Conservation (phyloP, 2,797 vertebrate species). For the Myripristis murdjan region DNA sequence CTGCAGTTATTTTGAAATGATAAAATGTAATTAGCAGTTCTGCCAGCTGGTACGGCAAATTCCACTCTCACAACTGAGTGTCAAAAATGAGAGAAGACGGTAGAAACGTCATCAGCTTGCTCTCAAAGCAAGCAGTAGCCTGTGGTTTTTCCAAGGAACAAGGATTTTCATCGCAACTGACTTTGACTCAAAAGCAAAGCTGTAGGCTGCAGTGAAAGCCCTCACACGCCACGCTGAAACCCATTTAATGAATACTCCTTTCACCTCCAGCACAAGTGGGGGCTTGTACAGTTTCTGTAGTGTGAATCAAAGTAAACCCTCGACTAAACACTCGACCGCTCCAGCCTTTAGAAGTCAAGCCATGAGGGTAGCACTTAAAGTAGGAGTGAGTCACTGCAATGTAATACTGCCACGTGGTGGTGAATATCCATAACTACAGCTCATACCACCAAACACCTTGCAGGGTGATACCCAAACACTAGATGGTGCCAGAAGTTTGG, state of each 20-base stretch:
- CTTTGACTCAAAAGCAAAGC: slow-evolving; percentile 8
- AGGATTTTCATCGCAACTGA: neutral
- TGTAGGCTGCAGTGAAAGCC: slow-evolving; percentile 19
- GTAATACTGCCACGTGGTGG: slow-evolving; percentile 50
- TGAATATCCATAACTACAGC: fast-evolving
- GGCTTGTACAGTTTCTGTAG: slow-evolving; percentile 58
- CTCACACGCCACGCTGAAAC: slow-evolving; percentile 48
- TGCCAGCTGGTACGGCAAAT: neutral
- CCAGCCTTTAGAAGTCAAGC: too few relatives aligned
- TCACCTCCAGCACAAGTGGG: slow-evolving; percentile 42
- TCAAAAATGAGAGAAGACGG: neutral
- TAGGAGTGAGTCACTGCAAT: slow-evolving; percentile 2
- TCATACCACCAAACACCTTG: fast-evolving
- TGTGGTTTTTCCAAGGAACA: neutral
- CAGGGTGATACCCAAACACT: neutral
- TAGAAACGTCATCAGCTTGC: neutral
- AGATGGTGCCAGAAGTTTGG: slow-evolving; percentile 50
- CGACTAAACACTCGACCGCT: slow-evolving; percentile 4
- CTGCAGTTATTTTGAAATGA: neutral
- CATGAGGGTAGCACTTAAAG: neutral
- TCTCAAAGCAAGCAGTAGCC: neutral
- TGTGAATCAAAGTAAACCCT: slow-evolving; percentile 20
- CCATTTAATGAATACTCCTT: slow-evolving; percentile 23
- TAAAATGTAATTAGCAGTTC: neutral
- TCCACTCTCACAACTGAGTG: too few relatives aligned